phyloP scores from a whole-genome alignment of 2,113 vertebrate genomes.

The Nymphicus hollandicus region DNA sequence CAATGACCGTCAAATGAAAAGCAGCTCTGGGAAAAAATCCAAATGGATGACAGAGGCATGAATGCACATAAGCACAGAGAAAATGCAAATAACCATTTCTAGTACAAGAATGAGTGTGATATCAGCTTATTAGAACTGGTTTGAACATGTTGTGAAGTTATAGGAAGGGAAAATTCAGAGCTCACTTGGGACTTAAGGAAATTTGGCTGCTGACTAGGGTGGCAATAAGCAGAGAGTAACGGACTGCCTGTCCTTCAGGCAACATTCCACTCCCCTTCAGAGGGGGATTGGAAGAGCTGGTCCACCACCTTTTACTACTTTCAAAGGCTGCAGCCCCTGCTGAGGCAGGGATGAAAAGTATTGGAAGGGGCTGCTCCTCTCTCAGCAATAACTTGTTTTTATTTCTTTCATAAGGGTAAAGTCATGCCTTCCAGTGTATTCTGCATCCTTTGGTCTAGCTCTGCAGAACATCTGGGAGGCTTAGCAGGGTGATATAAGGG shows the following conservation, averaged over 20 bases:
- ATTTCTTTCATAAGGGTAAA: neutral
- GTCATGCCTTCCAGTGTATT: neutral
- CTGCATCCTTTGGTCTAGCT: neutral
- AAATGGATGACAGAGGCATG: neutral
- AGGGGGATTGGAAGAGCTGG: neutral
- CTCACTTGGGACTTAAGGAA: neutral
- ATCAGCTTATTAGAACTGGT: neutral
- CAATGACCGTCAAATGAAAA: conserved; percentile 2
- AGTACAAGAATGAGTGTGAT: neutral
- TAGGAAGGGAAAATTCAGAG: neutral
- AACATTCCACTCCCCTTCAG: neutral
- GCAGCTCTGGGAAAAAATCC: conserved; percentile 28
- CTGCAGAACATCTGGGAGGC: neutral
- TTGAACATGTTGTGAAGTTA: neutral
- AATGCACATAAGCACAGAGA: neutral
- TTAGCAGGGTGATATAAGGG: neutral
- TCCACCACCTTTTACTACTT: neutral
- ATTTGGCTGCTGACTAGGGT: neutral
- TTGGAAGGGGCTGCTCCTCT: neutral
- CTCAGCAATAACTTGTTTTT: neutral
- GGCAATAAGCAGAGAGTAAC: neutral
- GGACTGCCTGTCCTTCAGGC: neutral
- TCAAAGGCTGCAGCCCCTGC: neutral
- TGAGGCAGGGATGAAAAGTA: neutral
- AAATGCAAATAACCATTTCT: neutral